Percentiles rank a stretch among this genome's conserved stretches.
Conservation (phyloP, 1,140 invertebrate species). For the Dolichoris vasculosae region DNA sequence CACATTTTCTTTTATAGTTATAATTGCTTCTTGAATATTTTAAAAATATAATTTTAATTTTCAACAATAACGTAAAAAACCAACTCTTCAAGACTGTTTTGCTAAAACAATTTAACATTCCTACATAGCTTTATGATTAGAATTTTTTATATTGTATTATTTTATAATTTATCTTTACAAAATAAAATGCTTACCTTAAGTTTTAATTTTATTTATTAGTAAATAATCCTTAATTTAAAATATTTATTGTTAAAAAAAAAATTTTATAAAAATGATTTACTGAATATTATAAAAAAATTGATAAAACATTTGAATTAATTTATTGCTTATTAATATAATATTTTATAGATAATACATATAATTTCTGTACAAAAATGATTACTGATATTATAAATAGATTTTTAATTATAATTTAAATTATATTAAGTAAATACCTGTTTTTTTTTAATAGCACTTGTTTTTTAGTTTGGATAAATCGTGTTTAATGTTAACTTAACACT, state of each 20-base stretch:
- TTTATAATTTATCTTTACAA: slow-evolving; percentile 37
- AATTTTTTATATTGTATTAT: slow-evolving; percentile 29
- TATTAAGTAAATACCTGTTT: slow-evolving; percentile 24
- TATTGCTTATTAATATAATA: slow-evolving; percentile 35
- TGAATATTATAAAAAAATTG: too few relatives aligned
- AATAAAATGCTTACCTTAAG: slow-evolving; percentile 11
- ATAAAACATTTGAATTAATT: slow-evolving; percentile 41
- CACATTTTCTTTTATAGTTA: background rate
- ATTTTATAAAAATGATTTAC: background rate
- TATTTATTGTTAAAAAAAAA: background rate
- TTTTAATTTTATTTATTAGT: background rate
- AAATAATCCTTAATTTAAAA: background rate
- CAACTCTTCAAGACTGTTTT: slow-evolving; percentile 44
- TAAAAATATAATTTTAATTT: background rate
- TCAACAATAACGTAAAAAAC: slow-evolving; percentile 9
- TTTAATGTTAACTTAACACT: slow-evolving; percentile 21
- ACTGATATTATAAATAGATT: slow-evolving; percentile 19
- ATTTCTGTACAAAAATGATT: slow-evolving; percentile 67
- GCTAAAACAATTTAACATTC: slow-evolving; percentile 26
- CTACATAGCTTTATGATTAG: slow-evolving; percentile 34
- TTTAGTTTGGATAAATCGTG: slow-evolving; percentile 10
- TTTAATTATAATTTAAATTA: slow-evolving; percentile 35
- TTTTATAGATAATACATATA: slow-evolving; percentile 58
- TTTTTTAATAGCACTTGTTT: slow-evolving; percentile 12
- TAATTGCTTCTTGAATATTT: slow-evolving; percentile 1